Percentiles rank a stretch among this genome's conserved stretches.
Conservation (phyloP, 2,888 invertebrate genomes). For the Mythimna lalbum region DNA sequence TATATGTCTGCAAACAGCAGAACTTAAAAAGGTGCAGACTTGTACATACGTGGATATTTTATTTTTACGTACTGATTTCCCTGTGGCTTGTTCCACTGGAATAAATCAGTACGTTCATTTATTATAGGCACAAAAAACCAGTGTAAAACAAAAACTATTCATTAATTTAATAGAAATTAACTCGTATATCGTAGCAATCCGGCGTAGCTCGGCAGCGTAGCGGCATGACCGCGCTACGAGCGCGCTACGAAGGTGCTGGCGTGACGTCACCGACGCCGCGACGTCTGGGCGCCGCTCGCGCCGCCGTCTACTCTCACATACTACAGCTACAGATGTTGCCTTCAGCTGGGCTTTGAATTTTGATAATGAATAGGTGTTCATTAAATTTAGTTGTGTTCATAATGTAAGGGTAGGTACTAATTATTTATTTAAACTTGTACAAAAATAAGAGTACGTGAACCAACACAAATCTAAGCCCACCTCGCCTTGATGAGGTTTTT, state of each 20-base stretch:
- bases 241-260: conserved; percentile 43
- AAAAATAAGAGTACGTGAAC: too few species aligned
- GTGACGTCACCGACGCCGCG: conserved; percentile 67
- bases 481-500: too few species aligned
- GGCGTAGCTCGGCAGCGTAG: conserved; percentile 17
- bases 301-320: conserved; percentile 4
- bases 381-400: background rate
- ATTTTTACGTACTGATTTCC: too few species aligned
- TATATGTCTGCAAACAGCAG: too few species aligned
- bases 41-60: too few species aligned
- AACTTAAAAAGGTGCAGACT: too few species aligned
- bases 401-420: background rate
- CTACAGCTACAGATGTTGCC: conserved; percentile 7
- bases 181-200: conserved; percentile 1
- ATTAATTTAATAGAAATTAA: background rate
- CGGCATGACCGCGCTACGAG: conserved; percentile 24
- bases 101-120: too few species aligned
- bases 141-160: background rate
- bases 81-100: too few species aligned
- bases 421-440: background rate
- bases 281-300: conserved; percentile 67
- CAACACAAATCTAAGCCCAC: too few species aligned
- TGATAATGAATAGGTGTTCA: background rate
- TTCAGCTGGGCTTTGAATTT: background rate
- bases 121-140: too few species aligned